Evolutionary conservation across 2,113 vertebrate species (phyloP), one percentile per base, ranked within the genome.

Genomic region (Rhagologus leucostigma): DNA sequence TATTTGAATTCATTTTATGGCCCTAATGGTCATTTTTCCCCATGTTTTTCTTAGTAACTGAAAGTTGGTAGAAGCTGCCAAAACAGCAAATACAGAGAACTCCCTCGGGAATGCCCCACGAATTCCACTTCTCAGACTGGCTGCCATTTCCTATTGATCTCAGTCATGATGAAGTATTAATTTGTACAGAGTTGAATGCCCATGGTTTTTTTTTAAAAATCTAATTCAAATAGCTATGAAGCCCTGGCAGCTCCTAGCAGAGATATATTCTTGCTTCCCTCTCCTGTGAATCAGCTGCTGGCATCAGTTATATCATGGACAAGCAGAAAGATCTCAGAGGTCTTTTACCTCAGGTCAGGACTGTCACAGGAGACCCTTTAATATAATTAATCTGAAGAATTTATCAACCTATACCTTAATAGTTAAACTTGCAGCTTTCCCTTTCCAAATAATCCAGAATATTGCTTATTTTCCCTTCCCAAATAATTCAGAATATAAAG

Each of bases 41-140:
- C 80, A 89, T 97, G 94, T 95, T 96, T 95, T 97, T 86, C 80
- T 95, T 97, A 90, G 86, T 87, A 93, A 87, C 94, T 91, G 73
- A 75, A 95, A 89, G 89, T 93, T 87, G 89, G 73, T 89, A 56
- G 47, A 89, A 93, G 91, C 91, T 95, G 95, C 94, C 95, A 95
- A 95, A 92, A 75, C 56, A 93, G 93, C 91, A 92, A 95, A 87
- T 82, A 90, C 44, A 90, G 60, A 93, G 94, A 93, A 95, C 95
- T 92, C 94, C 60, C 60, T 37, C 1, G 2, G 91, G 94, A 92
- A 81, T 87, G 86, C 68, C 73, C 79, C 89, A 87, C 17, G 0
- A 87, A 92, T 97, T 96, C 93, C 86, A 81, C 77, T 84, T 95
- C 96, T 95, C 76, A 78, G 83, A 71, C 91, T 84, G 86, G 64